Conservation (phyloP, 2,888 invertebrate species). For the Exephanes ischioxanthus region DNA sequence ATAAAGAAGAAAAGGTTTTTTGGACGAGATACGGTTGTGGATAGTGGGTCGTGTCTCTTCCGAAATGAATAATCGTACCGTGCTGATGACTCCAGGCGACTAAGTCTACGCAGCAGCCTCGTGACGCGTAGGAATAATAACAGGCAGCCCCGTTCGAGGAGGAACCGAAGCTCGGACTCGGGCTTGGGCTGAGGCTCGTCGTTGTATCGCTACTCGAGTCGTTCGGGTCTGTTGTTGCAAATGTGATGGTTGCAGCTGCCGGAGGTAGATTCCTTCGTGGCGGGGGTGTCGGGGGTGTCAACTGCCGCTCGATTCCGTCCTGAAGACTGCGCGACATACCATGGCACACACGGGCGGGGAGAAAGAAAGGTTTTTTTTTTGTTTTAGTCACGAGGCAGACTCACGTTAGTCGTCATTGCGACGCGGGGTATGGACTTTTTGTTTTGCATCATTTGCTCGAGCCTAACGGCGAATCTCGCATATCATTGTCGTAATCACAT, state of each 20-base stretch:
- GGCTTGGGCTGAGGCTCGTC: slow-evolving; percentile 78
- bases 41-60: slow-evolving; percentile 17
- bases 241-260: slow-evolving; percentile 78
- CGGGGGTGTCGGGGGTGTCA: slow-evolving; percentile 88
- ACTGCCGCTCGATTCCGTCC: slow-evolving; percentile 88
- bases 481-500: slow-evolving; percentile 26
- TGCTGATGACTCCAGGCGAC: slow-evolving; percentile 83
- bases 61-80: slow-evolving; percentile 76
- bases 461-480: slow-evolving; percentile 41
- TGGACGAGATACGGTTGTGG: background rate
- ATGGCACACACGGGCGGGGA: slow-evolving; percentile 57
- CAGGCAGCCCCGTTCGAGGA: slow-evolving; percentile 80
- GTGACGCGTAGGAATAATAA: slow-evolving; percentile 81
- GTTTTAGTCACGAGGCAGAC: slow-evolving; percentile 36
- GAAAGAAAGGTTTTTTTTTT: slow-evolving; percentile 57
- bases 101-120: slow-evolving; percentile 83
- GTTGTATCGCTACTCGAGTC: slow-evolving; percentile 77
- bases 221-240: slow-evolving; percentile 69
- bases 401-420: slow-evolving; percentile 28
- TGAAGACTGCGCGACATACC: slow-evolving; percentile 85
- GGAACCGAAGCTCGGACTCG: slow-evolving; percentile 74
- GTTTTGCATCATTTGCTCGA: slow-evolving; percentile 36
- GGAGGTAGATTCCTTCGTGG: slow-evolving; percentile 85
- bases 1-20: background rate
- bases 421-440: slow-evolving; percentile 26